Conservation (phyloP, 2,797 vertebrate genomes). For the Gambusia yucatana region DNA sequence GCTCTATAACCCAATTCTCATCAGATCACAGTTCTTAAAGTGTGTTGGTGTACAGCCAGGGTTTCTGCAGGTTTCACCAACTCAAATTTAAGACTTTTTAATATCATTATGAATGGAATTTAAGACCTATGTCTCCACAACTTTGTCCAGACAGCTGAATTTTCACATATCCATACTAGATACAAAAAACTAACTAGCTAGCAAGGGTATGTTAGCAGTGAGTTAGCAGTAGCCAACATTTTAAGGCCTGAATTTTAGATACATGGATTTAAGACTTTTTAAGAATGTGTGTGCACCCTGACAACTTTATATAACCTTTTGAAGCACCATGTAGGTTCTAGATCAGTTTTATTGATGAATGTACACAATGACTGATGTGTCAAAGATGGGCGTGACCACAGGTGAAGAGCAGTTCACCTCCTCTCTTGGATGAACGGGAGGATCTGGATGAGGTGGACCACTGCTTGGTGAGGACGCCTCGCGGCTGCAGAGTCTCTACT, state of each 20-base stretch:
- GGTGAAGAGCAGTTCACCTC: slow-evolving; percentile 83
- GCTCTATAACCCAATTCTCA: not conserved
- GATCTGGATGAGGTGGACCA: slow-evolving; percentile 99
- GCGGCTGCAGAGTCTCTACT: slow-evolving; percentile 82
- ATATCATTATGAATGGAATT: no score
- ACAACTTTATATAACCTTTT: not conserved
- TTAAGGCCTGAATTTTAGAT: no score
- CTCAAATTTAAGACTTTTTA: no score
- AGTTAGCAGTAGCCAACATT: no score
- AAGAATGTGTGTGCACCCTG: no score
- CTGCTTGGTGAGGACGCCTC: slow-evolving; percentile 92
- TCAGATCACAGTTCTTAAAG: not conserved
- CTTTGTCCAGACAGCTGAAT: no score
- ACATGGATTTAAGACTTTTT: not conserved
- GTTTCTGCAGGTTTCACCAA: no score
- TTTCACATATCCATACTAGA: no score
- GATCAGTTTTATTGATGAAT: not conserved
- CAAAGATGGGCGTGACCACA: not conserved
- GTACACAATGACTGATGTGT: slow-evolving; percentile 2
- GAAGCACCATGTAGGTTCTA: not conserved
- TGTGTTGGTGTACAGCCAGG: not conserved
- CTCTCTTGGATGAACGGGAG: slow-evolving; percentile 94
- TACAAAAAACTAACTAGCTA: no score
- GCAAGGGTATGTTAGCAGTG: no score
- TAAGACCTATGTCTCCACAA: no score